A percentile compares a stretch with the other conserved stretches of the same genome.
phyloP scores from a whole-genome alignment of 2,113 vertebrate genomes.

The Erpornis zantholeuca region DNA sequence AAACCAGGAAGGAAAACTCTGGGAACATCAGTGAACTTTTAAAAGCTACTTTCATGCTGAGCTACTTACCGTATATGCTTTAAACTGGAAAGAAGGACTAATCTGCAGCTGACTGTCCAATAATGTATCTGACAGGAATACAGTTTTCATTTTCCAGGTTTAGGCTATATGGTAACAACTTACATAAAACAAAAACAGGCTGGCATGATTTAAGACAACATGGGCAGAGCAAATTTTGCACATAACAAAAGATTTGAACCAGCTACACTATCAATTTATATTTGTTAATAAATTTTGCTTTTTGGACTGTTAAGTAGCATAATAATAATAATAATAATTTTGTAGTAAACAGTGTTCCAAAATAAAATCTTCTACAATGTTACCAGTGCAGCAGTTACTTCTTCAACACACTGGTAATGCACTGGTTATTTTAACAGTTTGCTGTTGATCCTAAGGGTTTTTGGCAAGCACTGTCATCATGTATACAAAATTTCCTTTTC shows the following conservation, averaged over 20 bases:
- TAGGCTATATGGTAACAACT: background rate
- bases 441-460: background rate
- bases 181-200: background rate
- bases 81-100: background rate
- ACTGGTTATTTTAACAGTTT: background rate
- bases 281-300: background rate
- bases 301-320: background rate
- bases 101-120: slow-evolving; percentile 18
- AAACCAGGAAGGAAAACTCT: background rate
- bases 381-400: background rate
- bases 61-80: background rate
- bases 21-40: background rate
- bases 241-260: background rate
- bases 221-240: background rate
- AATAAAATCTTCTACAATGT: background rate
- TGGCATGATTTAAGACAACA: background rate
- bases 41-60: background rate
- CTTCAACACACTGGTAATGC: background rate
- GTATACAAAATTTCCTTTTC: background rate
- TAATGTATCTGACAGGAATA: background rate
- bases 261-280: background rate
- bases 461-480: background rate
- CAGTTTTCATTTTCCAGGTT: background rate
- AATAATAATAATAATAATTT: background rate
- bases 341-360: background rate